phyloP scores from a whole-genome alignment of 1,140 invertebrate genomes.

The Meloidogyne exigua region DNA sequence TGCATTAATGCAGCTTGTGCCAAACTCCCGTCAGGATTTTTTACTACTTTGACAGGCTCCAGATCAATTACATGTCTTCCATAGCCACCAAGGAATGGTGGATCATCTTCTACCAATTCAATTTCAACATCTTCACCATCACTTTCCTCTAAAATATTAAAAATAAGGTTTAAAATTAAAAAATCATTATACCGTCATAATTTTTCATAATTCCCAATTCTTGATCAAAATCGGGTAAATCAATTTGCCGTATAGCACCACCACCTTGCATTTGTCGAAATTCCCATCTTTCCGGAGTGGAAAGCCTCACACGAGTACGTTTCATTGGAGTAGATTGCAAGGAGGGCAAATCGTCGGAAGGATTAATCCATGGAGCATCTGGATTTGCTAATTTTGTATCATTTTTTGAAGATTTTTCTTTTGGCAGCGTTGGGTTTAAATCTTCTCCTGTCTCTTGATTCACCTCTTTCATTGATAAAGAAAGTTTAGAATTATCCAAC shows the following conservation, averaged over 20 bases:
- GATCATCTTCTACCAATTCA: slow-evolving; percentile 96
- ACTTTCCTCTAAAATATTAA: slow-evolving; percentile 69
- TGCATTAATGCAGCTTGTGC: slow-evolving; percentile 99
- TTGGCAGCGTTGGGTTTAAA: slow-evolving; percentile 77
- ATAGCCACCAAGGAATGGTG: slow-evolving; percentile 82
- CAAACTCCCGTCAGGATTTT: slow-evolving; percentile 96
- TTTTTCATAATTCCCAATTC: slow-evolving; percentile 66
- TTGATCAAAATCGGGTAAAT: slow-evolving; percentile 68
- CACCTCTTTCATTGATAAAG: slow-evolving; percentile 94
- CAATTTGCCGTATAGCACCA: slow-evolving; percentile 65
- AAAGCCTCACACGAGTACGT: slow-evolving; percentile 75
- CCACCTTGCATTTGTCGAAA: slow-evolving; percentile 67
- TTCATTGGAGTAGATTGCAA: slow-evolving; percentile 69
- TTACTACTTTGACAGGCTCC: slow-evolving; percentile 92
- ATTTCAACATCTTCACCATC: slow-evolving; percentile 96
- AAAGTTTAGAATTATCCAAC: slow-evolving; percentile 76
- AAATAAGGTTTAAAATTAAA: slow-evolving; percentile 65
- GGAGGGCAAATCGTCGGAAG: slow-evolving; percentile 71
- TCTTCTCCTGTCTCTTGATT: slow-evolving; percentile 90
- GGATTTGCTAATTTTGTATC: slow-evolving; percentile 68
- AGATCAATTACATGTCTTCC: slow-evolving; percentile 75
- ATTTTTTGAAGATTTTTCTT: slow-evolving; percentile 34
- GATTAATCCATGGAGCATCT: slow-evolving; percentile 67
- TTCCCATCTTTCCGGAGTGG: slow-evolving; percentile 85
- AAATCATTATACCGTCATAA: slow-evolving; percentile 62